Evolutionary conservation across 2,888 invertebrate genomes (phyloP), one percentile per base, ranked within the genome.

Genomic region (Tyria jacobaeae): DNA sequence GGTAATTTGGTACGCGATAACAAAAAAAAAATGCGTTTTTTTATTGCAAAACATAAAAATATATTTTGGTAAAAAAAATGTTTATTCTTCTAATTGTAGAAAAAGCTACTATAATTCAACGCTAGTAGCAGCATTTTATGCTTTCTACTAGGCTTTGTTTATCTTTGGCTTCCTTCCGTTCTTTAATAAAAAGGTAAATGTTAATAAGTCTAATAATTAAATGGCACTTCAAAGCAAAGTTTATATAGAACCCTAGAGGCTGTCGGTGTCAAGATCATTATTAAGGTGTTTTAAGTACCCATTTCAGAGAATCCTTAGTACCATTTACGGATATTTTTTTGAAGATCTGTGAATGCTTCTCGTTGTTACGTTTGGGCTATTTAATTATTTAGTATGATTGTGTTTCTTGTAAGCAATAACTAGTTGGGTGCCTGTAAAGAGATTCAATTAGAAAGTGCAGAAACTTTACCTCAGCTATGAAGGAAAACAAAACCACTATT

Each of bases 361-460:
- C 34, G 51, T 41, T n/a, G 54, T 50, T 31, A 48, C 24, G 15
- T 35, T 41, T 24, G 21, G 50, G n/a, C 15, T 17, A 67, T 66
- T 62, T 9, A 44, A 51, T 63, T 67, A 63, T 58, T 17, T 24
- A 54, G 54, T 53, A 53, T 17, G 10, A 37, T 39, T 47, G n/a
- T n/a, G n/a, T 55, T 48, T 12, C 51, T 39, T 24, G 48, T 48
- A 21, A 60, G 53, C 60, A 44, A 59, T 51, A 47, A 50, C 37
- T 54, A 52, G 35, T 35, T 54, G 57, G 57, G 49, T 64, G 51
- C 51, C 65, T 55, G 27, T 59, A 60, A 56, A 58, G 64, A 71
- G 31, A 75, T 78, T 80, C 67, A 75, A 79, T 76, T 68, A 78
- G 64, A 64, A 24, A 14, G 10, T 37, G n/a, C 31, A 52, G 41